Conservation (phyloP, 2,113 vertebrate species). For the Antigone vipio region DNA sequence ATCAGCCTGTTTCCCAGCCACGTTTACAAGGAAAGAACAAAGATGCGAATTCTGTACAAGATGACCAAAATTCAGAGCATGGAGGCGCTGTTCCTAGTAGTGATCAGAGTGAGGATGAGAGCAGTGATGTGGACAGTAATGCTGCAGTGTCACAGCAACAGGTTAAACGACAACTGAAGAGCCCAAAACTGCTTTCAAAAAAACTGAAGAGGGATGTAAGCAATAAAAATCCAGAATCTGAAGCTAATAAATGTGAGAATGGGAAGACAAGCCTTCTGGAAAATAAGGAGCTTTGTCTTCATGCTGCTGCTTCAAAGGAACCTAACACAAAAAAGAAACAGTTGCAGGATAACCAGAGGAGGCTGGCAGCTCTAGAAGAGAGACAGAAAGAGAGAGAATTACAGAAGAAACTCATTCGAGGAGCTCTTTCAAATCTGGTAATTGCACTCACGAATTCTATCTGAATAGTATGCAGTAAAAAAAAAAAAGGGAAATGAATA, state of each 20-base stretch:
- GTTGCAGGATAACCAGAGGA: conserved; percentile 83
- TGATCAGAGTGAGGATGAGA: neutral
- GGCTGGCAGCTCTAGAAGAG: conserved; percentile 87
- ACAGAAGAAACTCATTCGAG: conserved; percentile 86
- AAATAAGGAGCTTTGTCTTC: neutral
- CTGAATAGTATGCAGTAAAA: neutral
- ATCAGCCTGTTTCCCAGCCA: neutral
- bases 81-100: neutral
- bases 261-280: neutral
- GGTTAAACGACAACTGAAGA: neutral
- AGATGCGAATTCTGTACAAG: neutral
- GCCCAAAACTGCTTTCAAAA: neutral
- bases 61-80: neutral
- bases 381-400: conserved; percentile 79
- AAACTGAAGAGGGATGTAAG: neutral
- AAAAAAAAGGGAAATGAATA: neutral
- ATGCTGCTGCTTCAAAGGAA: neutral
- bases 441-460: neutral
- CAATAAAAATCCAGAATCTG: neutral
- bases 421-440: conserved; percentile 87
- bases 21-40: neutral
- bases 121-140: neutral
- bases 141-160: neutral
- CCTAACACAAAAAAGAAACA: conserved; percentile 58
- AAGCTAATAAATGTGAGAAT: neutral